Conservation (phyloP, 2,888 invertebrate species). For the Erpobdella octoculata region DNA sequence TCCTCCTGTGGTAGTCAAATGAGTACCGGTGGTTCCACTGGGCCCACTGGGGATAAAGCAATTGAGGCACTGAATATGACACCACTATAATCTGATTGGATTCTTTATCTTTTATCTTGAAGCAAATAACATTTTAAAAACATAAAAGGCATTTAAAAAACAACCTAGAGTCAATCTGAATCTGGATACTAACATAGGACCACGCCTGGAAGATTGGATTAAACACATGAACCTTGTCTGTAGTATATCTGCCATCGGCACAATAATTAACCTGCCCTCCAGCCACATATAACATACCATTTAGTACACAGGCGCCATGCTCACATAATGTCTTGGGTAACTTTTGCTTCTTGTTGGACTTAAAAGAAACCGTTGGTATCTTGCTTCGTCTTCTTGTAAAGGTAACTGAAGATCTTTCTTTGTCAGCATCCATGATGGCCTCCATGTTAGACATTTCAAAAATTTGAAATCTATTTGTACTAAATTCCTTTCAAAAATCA, state of each 20-base stretch:
- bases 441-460: conserved; percentile 1
- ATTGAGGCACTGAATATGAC: no score
- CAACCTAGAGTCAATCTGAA: neutral
- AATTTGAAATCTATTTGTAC: conserved; percentile 25
- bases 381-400: neutral
- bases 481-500: conserved; percentile 6
- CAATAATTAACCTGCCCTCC: conserved; percentile 34
- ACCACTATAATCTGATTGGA: no score
- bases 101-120: no score
- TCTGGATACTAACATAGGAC: conserved; percentile 25
- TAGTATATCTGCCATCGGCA: conserved; percentile 32
- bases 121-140: neutral
- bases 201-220: conserved; percentile 25
- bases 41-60: no score
- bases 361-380: neutral
- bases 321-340: conserved; percentile 33
- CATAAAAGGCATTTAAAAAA: neutral
- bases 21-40: no score
- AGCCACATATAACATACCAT: conserved; percentile 31
- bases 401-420: neutral
- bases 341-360: conserved; percentile 9
- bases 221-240: conserved; percentile 26
- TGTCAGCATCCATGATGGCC: neutral
- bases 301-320: conserved; percentile 29
- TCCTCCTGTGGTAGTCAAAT: no score